phyloP scores from a whole-genome alignment of 2,113 vertebrate genomes.

The Chloropsis hardwickii region DNA sequence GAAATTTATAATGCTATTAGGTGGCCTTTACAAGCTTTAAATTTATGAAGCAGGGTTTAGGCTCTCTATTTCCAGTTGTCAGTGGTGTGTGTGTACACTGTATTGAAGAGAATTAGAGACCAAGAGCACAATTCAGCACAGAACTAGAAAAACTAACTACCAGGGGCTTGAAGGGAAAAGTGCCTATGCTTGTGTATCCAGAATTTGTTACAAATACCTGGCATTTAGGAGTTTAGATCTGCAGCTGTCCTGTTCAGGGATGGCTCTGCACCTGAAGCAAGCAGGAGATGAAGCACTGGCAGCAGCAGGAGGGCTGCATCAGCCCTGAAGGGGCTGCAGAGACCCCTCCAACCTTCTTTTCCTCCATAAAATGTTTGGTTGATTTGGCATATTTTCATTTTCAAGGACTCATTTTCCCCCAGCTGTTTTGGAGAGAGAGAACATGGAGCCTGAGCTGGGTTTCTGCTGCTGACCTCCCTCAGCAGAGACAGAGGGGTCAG shows the following conservation, averaged over 20 bases:
- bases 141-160: background rate
- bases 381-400: background rate
- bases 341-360: background rate
- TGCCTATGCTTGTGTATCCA: background rate
- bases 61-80: background rate
- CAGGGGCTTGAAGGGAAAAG: background rate
- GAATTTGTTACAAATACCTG: background rate
- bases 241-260: background rate
- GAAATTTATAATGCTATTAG: constrained; percentile 40
- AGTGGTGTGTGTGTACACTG: background rate
- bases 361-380: background rate
- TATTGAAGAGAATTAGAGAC: background rate
- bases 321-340: background rate
- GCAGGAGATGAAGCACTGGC: background rate
- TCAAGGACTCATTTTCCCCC: background rate
- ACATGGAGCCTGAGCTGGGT: background rate
- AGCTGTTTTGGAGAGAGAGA: background rate
- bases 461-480: background rate
- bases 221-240: background rate
- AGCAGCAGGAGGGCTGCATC: background rate
- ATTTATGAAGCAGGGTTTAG: background rate
- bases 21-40: constrained; percentile 15
- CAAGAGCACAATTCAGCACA: background rate
- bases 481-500: background rate
- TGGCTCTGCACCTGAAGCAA: background rate